Conservation (phyloP, 2,888 invertebrate species). For the Protonemura montana region DNA sequence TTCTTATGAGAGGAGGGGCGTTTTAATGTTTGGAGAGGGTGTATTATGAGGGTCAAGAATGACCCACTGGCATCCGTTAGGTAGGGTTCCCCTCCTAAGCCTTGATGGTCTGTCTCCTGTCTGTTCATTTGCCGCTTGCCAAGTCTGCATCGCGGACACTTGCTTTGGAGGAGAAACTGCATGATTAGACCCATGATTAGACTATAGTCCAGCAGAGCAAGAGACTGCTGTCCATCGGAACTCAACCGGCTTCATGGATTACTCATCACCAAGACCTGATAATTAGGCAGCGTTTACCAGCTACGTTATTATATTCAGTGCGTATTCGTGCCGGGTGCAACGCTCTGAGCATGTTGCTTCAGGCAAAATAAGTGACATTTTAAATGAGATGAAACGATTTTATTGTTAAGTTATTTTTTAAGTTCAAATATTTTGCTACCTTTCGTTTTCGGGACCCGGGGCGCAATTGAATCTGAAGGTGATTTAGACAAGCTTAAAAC, state of each 20-base stretch:
- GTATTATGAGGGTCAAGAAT: conserved; percentile 3
- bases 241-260: no score
- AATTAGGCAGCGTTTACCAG: no score
- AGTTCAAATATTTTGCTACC: background rate
- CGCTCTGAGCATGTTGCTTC: no score
- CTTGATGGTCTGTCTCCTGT: background rate
- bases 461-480: background rate
- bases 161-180: background rate
- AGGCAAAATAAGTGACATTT: no score
- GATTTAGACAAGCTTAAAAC: background rate
- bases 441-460: background rate
- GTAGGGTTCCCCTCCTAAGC: background rate
- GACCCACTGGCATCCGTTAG: conserved; percentile 4
- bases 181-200: background rate
- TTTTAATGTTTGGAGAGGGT: background rate
- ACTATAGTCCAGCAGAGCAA: no score
- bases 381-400: no score
- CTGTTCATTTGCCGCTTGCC: background rate
- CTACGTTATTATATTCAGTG: no score
- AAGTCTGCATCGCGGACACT: no score
- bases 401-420: no score
- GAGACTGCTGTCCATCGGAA: no score
- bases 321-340: no score
- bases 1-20: background rate
- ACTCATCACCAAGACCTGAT: no score